phyloP scores from a whole-genome alignment of 2,888 invertebrate species.

The Argyresthia albistria region DNA sequence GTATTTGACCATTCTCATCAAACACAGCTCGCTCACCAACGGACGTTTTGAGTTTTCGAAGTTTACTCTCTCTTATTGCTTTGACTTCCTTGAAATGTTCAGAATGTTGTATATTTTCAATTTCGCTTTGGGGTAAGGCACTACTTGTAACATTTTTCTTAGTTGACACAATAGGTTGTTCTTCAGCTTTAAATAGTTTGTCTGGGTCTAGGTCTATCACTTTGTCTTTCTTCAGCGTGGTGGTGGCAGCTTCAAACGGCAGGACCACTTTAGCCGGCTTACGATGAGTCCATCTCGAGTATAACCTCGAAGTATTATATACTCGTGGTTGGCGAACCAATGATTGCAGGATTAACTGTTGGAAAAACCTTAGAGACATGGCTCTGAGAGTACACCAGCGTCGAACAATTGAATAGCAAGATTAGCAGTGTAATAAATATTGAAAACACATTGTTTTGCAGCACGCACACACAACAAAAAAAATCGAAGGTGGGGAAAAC shows the following conservation, averaged over 20 bases:
- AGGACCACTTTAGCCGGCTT: slow-evolving; percentile 62
- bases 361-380: slow-evolving; percentile 24
- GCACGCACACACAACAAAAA: too few relatives aligned
- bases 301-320: slow-evolving; percentile 30
- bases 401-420: too few relatives aligned
- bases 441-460: too few relatives aligned
- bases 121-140: neutral
- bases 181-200: slow-evolving; percentile 21
- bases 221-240: slow-evolving; percentile 47
- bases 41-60: slow-evolving; percentile 40
- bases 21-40: slow-evolving; percentile 57
- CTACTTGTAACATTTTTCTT: neutral
- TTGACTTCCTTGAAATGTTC: slow-evolving; percentile 32
- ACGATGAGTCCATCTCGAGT: slow-evolving; percentile 66
- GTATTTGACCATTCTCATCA: slow-evolving; percentile 64
- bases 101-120: slow-evolving; percentile 5
- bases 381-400: neutral
- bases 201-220: slow-evolving; percentile 40
- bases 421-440: too few relatives aligned
- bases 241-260: slow-evolving; percentile 44
- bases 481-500: too few relatives aligned
- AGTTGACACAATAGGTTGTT: slow-evolving; percentile 8
- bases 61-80: slow-evolving; percentile 33
- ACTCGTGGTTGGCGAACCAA: slow-evolving; percentile 16
- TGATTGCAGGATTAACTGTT: slow-evolving; percentile 19